Base-by-base conservation (phyloP, 2,888 invertebrate species). In the Stenotaenia linearis region DNA sequence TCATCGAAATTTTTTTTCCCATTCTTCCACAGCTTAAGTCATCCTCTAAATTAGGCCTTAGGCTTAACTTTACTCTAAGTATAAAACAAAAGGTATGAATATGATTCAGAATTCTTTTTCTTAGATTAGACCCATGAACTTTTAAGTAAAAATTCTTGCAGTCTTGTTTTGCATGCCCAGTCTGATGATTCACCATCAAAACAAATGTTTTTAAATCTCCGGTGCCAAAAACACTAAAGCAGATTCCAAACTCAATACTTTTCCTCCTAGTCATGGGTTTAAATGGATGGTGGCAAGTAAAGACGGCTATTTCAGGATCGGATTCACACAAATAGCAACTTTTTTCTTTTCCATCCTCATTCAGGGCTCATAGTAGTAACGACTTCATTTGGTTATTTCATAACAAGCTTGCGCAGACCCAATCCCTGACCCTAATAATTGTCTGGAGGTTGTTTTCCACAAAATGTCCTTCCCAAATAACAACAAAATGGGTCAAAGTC, bases 171-270 rank as follows among this genome's bases (percentile, higher is more conserved):
- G 69, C 25, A 69, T 69, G 69, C 69, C 69, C 69, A 69, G 69
- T 69, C 69, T 69, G 69, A 69, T 69, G 69, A 69, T 69, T 69
- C 69, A 69, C 69, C 69, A 69, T 69, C 69, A 69, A 69, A 69
- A 69, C 69, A 69, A 69, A 69, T 69, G 69, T 69, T 69, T 69
- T 69, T 69, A 69, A n/a, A 69, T 25, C 69, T 28, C 69, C 69
- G n/a, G 69, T 69, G 69, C 69, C 69, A 69, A 69, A 69, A 69
- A 69, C 69, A 69, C 69, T 69, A 69, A 69, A 69, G 28, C 69
- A 69, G 69, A 69, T 69, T 69, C 69, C 69, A 69, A 69, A 28
- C 69, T 69, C 69, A 69, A 69, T 69, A 69, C 69, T 69, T 69
- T 69, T 69, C 69, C 69, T 69, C 25, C 69, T 69, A 69, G 69